phyloP scores from a whole-genome alignment of 1,140 invertebrate species.

The Bombus sibiricus region DNA sequence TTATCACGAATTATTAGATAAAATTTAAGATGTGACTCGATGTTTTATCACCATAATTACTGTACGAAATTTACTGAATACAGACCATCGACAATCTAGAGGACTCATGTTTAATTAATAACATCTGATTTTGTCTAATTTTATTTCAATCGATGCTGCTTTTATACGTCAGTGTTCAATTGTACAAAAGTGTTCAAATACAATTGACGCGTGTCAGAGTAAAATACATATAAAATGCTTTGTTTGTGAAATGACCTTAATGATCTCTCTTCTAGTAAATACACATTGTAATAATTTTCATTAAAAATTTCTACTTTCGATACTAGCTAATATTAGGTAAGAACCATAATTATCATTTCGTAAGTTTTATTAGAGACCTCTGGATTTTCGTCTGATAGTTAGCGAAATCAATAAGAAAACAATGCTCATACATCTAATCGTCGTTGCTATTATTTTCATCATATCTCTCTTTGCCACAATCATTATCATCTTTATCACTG shows the following conservation, averaged over 20 bases:
- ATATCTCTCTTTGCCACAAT: conserved; percentile 27
- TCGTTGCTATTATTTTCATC: conserved; percentile 23
- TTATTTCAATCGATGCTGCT: not conserved
- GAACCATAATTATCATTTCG: not conserved
- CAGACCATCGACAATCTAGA: conserved; percentile 2
- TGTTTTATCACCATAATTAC: conserved; percentile 37
- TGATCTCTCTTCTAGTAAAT: conserved; percentile 13
- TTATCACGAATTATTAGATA: conserved; percentile 49
- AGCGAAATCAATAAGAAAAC: not conserved
- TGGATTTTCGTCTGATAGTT: conserved; percentile 3
- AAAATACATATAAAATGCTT: conserved; percentile 16
- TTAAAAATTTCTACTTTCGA: not conserved
- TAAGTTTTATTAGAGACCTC: not conserved
- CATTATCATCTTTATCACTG: conserved; percentile 49
- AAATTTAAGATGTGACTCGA: conserved; percentile 31
- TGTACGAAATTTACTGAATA: not conserved
- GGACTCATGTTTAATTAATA: not conserved
- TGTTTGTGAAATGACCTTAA: not conserved
- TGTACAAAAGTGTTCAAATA: not conserved
- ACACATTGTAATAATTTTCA: not conserved
- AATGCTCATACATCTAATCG: conserved; percentile 1
- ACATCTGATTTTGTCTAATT: conserved; percentile 15
- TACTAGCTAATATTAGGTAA: not conserved
- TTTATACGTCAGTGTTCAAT: not conserved
- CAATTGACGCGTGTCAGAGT: not conserved